Percentiles rank a stretch among this genome's conserved stretches.
Evolutionary conservation across 2,888 invertebrate species (phyloP).

Genomic region (Electrophaes corylata): DNA sequence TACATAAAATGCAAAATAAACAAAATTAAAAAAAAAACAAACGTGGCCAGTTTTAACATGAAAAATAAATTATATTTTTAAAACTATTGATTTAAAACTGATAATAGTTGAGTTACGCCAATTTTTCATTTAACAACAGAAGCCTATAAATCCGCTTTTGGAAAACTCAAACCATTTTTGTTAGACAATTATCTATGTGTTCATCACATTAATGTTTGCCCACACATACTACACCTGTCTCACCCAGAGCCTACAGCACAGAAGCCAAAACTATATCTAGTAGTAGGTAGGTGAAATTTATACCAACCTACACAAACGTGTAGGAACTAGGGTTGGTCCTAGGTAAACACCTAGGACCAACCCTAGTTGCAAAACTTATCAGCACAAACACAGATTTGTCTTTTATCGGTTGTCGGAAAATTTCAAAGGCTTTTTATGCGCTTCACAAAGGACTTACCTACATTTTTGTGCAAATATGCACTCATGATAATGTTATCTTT

Average conservation of each 20-base stretch:
- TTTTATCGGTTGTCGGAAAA: slow-evolving; percentile 25
- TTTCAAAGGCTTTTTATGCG: slow-evolving; percentile 18
- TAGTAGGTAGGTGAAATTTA: slow-evolving; percentile 1
- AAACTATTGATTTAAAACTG: background rate
- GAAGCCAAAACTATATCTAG: no score
- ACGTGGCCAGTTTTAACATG: background rate
- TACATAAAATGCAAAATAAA: background rate
- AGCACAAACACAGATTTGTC: slow-evolving; percentile 1
- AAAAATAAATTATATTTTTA: no score
- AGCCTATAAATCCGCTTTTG: no score
- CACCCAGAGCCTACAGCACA: no score
- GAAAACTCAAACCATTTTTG: no score
- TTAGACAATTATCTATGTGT: no score
- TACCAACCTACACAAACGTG: background rate
- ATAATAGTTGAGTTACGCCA: background rate
- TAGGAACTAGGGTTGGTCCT: no score
- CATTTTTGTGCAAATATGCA: slow-evolving; percentile 30
- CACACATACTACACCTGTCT: background rate
- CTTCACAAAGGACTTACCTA: slow-evolving; percentile 15
- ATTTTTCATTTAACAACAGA: background rate
- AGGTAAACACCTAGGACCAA: background rate
- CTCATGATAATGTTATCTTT: slow-evolving; percentile 24
- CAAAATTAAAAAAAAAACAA: background rate
- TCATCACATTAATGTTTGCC: background rate
- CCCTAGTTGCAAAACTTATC: slow-evolving; percentile 10